A percentile compares a stretch with the other conserved stretches of the same genome.
These are phyloP conservation scores for Physocephala rufipes DNA, from an alignment of 2,888 invertebrate species.

Conservation along the genomic window DNA sequence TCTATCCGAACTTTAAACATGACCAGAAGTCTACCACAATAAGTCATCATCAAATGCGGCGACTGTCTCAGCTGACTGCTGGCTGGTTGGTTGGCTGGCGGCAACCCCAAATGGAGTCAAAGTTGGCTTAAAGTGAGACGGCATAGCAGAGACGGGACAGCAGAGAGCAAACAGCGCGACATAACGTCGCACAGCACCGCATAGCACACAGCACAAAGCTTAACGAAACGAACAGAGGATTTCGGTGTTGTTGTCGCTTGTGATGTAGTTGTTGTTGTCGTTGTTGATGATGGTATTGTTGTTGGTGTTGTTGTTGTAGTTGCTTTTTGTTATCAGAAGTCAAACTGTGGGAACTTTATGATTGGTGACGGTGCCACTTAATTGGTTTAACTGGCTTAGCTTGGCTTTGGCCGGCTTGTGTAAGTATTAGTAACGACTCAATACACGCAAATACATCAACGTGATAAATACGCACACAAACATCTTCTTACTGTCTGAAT, in stretches of 20 bases:
- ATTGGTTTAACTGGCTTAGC: slow-evolving; percentile 25
- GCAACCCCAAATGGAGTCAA: slow-evolving; percentile 27
- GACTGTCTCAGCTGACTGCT: background rate
- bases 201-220: background rate
- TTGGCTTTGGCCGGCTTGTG: slow-evolving; percentile 1
- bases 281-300: slow-evolving; percentile 43
- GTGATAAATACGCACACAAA: too few relatives aligned
- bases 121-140: slow-evolving; percentile 14
- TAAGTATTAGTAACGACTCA: background rate
- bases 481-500: background rate
- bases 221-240: slow-evolving; percentile 37
- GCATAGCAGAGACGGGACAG: background rate
- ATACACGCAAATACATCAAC: background rate
- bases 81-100: too few relatives aligned
- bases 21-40: slow-evolving; percentile 28
- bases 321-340: slow-evolving; percentile 37
- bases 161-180: background rate
- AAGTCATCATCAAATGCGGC: slow-evolving; percentile 33
- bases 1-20: slow-evolving; percentile 32
- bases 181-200: slow-evolving; percentile 10
- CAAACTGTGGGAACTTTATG: slow-evolving; percentile 54
- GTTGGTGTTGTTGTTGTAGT: slow-evolving; percentile 36
- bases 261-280: slow-evolving; percentile 34
- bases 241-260: slow-evolving; percentile 42
- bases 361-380: slow-evolving; percentile 47